These are phyloP conservation scores for Microcebus jonahi DNA, from an alignment of 2,113 vertebrate genomes.

Conservation along the genomic window DNA sequence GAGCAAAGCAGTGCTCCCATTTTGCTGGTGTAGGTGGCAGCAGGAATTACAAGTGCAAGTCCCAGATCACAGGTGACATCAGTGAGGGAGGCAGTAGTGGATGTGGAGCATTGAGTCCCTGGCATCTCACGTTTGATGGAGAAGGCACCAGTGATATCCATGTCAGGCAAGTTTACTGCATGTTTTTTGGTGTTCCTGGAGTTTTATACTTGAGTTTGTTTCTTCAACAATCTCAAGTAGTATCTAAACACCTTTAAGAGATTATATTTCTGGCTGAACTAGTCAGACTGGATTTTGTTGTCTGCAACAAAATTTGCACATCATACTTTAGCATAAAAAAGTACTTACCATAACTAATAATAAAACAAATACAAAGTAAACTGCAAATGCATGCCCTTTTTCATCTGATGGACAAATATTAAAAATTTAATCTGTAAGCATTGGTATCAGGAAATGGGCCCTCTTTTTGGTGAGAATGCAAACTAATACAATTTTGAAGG, in stretches of 20 bases:
- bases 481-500: neutral
- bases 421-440: neutral
- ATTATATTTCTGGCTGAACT: conserved; percentile 45
- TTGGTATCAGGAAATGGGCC: neutral
- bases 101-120: accelerated
- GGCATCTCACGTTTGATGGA: neutral
- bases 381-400: neutral
- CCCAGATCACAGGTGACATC: too few relatives aligned
- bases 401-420: neutral
- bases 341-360: neutral
- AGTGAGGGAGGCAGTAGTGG: neutral
- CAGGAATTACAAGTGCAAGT: neutral
- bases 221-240: neutral
- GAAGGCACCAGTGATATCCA: neutral
- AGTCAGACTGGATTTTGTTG: neutral
- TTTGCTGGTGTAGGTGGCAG: neutral
- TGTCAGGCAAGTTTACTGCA: neutral
- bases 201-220: neutral
- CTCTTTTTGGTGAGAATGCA: neutral
- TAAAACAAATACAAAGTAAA: neutral
- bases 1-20: neutral
- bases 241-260: neutral
- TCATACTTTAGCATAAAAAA: neutral
- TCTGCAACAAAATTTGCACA: neutral
- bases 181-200: neutral